Evolutionary conservation across 2,113 vertebrate genomes (phyloP), one percentile per base, ranked within the genome.

Genomic region (Patagioenas fasciata): DNA sequence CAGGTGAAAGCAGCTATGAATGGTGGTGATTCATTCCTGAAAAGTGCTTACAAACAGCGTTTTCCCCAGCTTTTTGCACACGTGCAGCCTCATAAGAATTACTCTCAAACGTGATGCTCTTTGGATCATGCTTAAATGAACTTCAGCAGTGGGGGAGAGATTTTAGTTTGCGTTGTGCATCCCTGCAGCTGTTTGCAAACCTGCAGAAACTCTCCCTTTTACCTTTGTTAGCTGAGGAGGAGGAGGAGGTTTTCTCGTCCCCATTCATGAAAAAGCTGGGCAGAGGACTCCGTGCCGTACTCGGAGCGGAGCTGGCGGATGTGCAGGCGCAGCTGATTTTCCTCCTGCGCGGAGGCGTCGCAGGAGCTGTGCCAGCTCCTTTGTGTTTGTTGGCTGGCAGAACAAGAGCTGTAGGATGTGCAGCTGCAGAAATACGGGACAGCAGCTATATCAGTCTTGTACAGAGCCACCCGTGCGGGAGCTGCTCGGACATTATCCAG

Each of bases 281-380:
- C 2, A 16, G 61, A 58, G 70, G 82, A 40, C 23, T 1, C 7
- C 4, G 72, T 57, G 80, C 87, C 4, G 31, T 42, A 10, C 38
- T 10, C 1, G 10, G 71, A 32, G 84, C 3, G 6, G 79, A 28
- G 64, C 47, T 84, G 91, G 88, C 24, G 92, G 92, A 58, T 87
- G 89, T 57, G 93, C 80, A 1, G 67, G 8, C 9, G 32, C 93
- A 82, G 92, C 87, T 28, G 58, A 69, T 81, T 54, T 15, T 26
- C 60, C 71, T 38, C 50, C 72, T 4, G 53, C 11, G 15, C 0
- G 95, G 53, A 50, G 93, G 96, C 53, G 61, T 4, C 17, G 81
- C 77, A 10, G 88, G 81, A 95, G 85, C 93, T 28, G 6, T 36
- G 95, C 95, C 96, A 93, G 13, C 90, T 72, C 88, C 90, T 94